A percentile compares a stretch with the other conserved stretches of the same genome.
These are phyloP conservation scores for Arge pagana DNA, from an alignment of 2,888 invertebrate species.

Conservation along the genomic window DNA sequence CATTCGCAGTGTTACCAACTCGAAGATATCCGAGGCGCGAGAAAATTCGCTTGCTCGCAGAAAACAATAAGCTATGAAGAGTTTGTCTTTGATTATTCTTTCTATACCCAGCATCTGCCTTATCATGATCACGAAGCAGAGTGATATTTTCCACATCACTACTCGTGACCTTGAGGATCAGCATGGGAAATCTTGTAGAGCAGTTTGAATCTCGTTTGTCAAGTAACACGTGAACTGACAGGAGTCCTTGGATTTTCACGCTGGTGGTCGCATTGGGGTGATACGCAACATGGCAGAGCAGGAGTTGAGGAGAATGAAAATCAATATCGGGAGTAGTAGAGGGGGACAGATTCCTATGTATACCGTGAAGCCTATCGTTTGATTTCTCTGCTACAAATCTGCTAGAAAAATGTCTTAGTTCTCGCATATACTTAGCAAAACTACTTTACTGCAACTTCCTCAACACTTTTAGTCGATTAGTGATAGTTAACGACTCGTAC, in stretches of 20 bases:
- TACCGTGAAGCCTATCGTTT: slow-evolving; percentile 26
- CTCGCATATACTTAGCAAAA: not conserved
- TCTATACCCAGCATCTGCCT: no score
- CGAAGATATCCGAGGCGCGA: no score
- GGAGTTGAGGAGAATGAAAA: slow-evolving; percentile 40
- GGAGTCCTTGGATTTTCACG: not conserved
- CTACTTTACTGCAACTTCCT: slow-evolving; percentile 14
- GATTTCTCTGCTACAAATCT: slow-evolving; percentile 6
- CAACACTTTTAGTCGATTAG: not conserved
- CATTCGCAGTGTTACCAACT: no score
- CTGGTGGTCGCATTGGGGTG: slow-evolving; percentile 7
- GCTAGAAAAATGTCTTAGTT: slow-evolving; percentile 11
- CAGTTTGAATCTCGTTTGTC: not conserved
- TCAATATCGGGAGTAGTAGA: slow-evolving; percentile 48
- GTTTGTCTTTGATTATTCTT: no score
- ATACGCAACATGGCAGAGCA: slow-evolving; percentile 51
- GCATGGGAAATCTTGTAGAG: no score
- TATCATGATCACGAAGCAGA: no score
- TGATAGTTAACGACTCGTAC: not conserved
- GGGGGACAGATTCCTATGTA: slow-evolving; percentile 38
- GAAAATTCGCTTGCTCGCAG: no score
- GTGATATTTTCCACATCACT: no score
- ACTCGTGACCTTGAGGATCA: no score
- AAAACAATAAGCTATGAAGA: no score
- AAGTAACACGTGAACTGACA: not conserved